Percentiles rank a stretch among this genome's conserved stretches.
Conservation (phyloP, 2,113 vertebrate species). For the Tragelaphus scriptus region DNA sequence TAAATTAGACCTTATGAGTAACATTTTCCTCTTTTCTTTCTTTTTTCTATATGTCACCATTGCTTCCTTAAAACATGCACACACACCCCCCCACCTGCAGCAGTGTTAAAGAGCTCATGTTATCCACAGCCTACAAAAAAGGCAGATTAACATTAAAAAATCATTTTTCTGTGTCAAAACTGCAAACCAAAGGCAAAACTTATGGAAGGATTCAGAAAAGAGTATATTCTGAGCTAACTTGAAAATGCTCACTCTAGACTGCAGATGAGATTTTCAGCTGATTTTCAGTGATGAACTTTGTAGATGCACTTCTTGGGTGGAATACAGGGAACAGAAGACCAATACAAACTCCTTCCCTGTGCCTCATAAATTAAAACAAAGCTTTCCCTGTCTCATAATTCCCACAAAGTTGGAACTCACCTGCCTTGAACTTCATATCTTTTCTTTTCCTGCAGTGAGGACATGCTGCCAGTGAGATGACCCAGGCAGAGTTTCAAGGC, state of each 20-base stretch:
- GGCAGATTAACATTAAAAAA: neutral
- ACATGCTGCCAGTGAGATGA: neutral
- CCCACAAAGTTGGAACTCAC: neutral
- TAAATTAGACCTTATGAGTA: neutral
- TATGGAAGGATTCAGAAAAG: neutral
- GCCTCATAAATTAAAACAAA: neutral
- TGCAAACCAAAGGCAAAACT: neutral
- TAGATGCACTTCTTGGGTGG: neutral
- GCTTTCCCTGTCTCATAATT: neutral
- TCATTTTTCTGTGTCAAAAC: neutral
- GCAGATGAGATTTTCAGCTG: neutral
- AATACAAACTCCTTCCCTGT: neutral
- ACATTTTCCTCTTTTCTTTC: neutral
- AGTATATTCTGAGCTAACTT: neutral
- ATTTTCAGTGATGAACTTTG: neutral
- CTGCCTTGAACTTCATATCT: neutral
- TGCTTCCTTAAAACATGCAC: neutral
- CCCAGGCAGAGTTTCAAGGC: neutral
- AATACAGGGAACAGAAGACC: neutral
- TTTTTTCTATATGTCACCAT: neutral
- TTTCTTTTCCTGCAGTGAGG: neutral
- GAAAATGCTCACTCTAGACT: neutral
- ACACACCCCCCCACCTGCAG: accelerated
- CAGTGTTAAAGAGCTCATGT: neutral
- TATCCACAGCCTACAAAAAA: neutral